These are phyloP conservation scores for Spodoptera exigua DNA, from an alignment of 2,888 invertebrate species.

Conservation along the genomic window DNA sequence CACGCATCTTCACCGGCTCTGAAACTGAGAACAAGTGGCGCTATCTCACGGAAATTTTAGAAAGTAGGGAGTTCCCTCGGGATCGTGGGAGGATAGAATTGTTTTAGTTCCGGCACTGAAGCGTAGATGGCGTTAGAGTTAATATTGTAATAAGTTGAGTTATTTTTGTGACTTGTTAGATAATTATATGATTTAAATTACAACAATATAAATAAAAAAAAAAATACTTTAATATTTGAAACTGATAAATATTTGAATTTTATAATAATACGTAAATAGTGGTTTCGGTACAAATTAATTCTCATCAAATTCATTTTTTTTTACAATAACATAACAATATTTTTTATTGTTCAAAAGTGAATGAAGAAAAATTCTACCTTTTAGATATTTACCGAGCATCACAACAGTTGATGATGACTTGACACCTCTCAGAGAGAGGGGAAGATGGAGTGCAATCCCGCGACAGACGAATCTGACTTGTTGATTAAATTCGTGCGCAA, in stretches of 20 bases:
- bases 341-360: no score
- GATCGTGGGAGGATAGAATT: constrained; percentile 43
- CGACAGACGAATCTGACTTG: constrained; percentile 69
- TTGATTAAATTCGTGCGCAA: constrained; percentile 60
- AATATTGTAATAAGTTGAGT: neutral
- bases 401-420: constrained; percentile 9
- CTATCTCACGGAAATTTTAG: constrained; percentile 56
- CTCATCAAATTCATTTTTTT: no score
- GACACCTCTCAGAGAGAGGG: constrained; percentile 55
- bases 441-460: constrained; percentile 75
- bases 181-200: no score
- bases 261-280: no score
- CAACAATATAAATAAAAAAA: no score
- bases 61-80: constrained; percentile 62
- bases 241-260: no score
- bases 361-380: no score
- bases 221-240: no score
- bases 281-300: no score
- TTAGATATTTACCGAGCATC: constrained; percentile 1
- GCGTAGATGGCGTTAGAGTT: constrained; percentile 69
- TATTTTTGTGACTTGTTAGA: no score
- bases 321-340: no score
- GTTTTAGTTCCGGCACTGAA: constrained; percentile 48
- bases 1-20: neutral
- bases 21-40: constrained; percentile 46